Base-by-base conservation (phyloP, 2,888 invertebrate species). In the Pristionchus maxplancki region DNA sequence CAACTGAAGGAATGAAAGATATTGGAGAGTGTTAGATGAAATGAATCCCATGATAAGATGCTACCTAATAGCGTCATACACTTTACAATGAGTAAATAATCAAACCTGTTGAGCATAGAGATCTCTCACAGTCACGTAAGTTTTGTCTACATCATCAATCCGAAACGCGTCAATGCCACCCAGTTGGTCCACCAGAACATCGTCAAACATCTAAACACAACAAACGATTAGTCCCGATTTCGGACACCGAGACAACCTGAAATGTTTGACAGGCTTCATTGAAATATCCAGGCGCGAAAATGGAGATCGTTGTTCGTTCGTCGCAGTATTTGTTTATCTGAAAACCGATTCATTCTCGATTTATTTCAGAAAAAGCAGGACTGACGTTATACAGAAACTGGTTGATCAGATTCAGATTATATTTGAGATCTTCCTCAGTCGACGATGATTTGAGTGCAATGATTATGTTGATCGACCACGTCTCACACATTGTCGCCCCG, bases 271-370 rank as follows among this genome's bases (percentile, higher is more conserved):
- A 87, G 0, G 48, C 24, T 31, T 48, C 24, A 50, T 87, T 87
- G 9, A n/a, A 44, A 44, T 67, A 31, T 50, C 67, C 48, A 0
- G 86, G 86, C 0, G 86, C 86, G 71, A 71, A 87, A 34, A 87
- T 28, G 34, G 71, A 20, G 8, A 87, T 71, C 34, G 44, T 87
- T 34, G 86, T 71, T 1, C 50, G 50, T 8, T 87, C 50, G 20
- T 87, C 86, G n/a, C 86, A 87, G 50, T 31, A 87, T n/a, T 71
- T n/a, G 24, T 87, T 87, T n/a, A 87, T 87, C 86, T 87, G 71
- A 71, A 87, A 44, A 53, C 3, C 9, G n/a, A 28, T 31, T n/a
- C 28, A 34, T 84, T 31, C 17, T 13, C 1, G 53, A 40, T 17
- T 3, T 28, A 67, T 28, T 67, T 34, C 28, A 44, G 40, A 44